phyloP scores from a whole-genome alignment of 2,888 invertebrate species.

The Pyralis farinalis region DNA sequence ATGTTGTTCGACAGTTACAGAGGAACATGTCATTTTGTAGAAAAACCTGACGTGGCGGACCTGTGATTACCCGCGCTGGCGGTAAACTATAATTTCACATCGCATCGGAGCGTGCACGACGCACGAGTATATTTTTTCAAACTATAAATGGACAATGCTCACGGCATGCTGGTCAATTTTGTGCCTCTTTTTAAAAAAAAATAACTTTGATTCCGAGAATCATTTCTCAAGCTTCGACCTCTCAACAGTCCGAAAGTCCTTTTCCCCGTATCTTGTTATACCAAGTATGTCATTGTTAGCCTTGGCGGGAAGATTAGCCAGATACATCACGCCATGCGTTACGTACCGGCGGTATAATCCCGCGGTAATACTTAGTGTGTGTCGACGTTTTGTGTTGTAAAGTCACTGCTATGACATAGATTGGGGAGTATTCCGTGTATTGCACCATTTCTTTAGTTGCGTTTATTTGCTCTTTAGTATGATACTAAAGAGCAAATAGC shows the following conservation, averaged over 20 bases:
- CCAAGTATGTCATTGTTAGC: conserved; percentile 7
- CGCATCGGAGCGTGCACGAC: conserved; percentile 13
- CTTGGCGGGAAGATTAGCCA: too few species aligned
- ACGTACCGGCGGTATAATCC: too few species aligned
- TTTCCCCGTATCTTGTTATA: conserved; percentile 26
- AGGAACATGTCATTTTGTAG: conserved; percentile 50
- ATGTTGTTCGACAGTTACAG: too few species aligned
- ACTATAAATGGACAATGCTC: conserved; percentile 30
- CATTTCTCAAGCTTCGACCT: conserved; percentile 8
- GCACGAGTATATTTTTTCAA: conserved; percentile 23
- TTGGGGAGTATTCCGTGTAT: too few species aligned
- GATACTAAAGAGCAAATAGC: too few species aligned
- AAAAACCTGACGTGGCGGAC: conserved; percentile 36
- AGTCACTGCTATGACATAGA: too few species aligned
- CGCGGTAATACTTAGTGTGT: too few species aligned
- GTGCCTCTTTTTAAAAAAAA: conserved; percentile 4
- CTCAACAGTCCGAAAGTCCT: too few species aligned
- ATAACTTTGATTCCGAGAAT: background rate
- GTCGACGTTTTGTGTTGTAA: too few species aligned
- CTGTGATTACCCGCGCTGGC: conserved; percentile 41
- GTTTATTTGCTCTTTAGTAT: too few species aligned
- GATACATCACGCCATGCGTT: too few species aligned
- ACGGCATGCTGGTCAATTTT: conserved; percentile 19
- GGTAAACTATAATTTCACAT: conserved; percentile 38
- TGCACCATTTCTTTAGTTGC: too few species aligned